These are phyloP conservation scores for Macrosteles quadrilineatus DNA, from an alignment of 1,140 invertebrate genomes.

Conservation along the genomic window DNA sequence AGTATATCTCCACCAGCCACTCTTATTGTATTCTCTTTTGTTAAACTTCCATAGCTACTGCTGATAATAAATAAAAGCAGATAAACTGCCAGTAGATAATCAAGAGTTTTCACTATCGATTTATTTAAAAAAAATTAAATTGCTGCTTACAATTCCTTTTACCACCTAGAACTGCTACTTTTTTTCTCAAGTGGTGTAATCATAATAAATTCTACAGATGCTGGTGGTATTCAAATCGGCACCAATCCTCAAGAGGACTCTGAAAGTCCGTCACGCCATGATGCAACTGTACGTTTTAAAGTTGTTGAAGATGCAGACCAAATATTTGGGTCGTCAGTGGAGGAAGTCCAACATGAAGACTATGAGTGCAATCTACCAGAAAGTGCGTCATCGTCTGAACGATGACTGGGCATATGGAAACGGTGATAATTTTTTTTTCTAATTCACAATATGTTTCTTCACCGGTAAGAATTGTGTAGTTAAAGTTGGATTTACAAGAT, in stretches of 20 bases:
- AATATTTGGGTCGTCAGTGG: slow-evolving; percentile 98
- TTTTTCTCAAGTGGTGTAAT: no score
- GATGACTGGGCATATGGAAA: slow-evolving; percentile 99
- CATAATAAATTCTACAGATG: no score
- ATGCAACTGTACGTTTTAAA: slow-evolving; percentile 99
- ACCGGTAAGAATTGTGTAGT: slow-evolving; percentile 32
- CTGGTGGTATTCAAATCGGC: slow-evolving; percentile 99
- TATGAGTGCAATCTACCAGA: slow-evolving; percentile 98
- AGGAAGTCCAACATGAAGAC: slow-evolving; percentile 99
- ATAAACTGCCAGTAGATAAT: no score
- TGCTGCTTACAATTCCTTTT: no score
- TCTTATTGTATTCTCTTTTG: no score
- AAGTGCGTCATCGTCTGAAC: slow-evolving; percentile 91
- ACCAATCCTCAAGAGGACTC: slow-evolving; percentile 93
- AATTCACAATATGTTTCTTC: slow-evolving; percentile 5
- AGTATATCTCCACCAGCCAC: no score
- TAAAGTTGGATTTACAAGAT: slow-evolving; percentile 6
- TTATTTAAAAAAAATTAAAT: no score
- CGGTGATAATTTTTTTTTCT: slow-evolving; percentile 52
- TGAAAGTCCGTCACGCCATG: slow-evolving; percentile 95
- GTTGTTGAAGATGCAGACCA: slow-evolving; percentile 98
- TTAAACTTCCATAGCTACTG: no score
- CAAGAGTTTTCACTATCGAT: no score
- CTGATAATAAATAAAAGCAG: no score
- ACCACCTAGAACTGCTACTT: no score